Evolutionary conservation across 2,113 vertebrate genomes (phyloP).

Genomic region (Mesocricetus auratus): DNA sequence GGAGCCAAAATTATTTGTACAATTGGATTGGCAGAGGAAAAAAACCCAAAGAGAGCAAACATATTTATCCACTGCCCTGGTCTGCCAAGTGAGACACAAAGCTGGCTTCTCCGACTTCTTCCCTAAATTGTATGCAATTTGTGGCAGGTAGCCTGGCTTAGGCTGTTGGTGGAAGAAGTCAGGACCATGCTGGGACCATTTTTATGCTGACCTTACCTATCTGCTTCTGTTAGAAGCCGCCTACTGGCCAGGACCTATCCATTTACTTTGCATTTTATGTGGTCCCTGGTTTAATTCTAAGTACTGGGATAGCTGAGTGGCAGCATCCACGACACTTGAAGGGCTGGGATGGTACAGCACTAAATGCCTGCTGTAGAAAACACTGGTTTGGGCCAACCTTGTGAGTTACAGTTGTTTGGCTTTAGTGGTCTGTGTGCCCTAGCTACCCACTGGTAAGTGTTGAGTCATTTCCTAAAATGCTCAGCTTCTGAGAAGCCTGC

Average conservation of each 20-base stretch:
- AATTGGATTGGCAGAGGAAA: slow-evolving; percentile 76
- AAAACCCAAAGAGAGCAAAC: slow-evolving; percentile 77
- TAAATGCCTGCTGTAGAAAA: not conserved
- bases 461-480: slow-evolving; percentile 36
- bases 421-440: slow-evolving; percentile 26
- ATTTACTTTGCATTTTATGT: not conserved
- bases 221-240: not conserved
- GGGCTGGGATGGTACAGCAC: not conserved
- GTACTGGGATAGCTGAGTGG: not conserved
- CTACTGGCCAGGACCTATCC: not conserved
- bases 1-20: slow-evolving; percentile 87
- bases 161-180: not conserved
- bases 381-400: not conserved
- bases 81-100: slow-evolving; percentile 70
- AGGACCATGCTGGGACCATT: not conserved
- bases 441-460: not conserved
- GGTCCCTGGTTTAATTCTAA: not conserved
- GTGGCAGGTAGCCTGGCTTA: not conserved
- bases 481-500: not conserved
- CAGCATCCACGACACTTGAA: not conserved
- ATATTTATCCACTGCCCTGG: slow-evolving; percentile 73
- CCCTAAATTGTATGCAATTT: not conserved
- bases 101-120: not conserved
- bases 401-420: not conserved
- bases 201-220: not conserved